A percentile compares a stretch with the other conserved stretches of the same genome.
phyloP scores from a whole-genome alignment of 1,140 invertebrate genomes.

The Parasteatoda tepidariorum region DNA sequence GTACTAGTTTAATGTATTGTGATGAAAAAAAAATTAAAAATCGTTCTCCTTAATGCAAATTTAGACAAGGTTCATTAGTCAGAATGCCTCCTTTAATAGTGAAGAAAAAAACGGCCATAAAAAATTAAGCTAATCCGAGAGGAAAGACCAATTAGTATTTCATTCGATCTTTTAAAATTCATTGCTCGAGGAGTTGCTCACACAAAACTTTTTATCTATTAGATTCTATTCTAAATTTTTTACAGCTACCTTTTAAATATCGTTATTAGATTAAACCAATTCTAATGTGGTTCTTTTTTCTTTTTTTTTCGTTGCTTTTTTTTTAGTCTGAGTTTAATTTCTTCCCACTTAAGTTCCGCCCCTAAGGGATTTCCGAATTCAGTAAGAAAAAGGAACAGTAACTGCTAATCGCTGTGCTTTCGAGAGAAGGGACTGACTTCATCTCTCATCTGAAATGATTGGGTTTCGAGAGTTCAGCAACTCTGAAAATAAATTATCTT shows the following conservation, averaged over 20 bases:
- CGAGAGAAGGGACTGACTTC: neutral
- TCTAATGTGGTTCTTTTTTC: neutral
- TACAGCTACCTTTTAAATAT: conserved; percentile 1
- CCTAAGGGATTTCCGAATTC: conserved; percentile 1
- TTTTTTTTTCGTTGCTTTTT: neutral
- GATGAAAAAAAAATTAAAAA: neutral
- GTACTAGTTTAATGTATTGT: neutral
- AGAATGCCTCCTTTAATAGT: neutral
- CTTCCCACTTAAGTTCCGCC: conserved; percentile 13
- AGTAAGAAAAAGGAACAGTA: neutral
- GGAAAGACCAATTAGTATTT: conserved; percentile 22
- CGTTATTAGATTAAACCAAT: conserved; percentile 37
- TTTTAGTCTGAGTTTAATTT: neutral
- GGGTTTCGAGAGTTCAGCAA: neutral
- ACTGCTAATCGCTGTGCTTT: conserved; percentile 16
- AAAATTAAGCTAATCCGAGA: neutral
- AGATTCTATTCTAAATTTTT: neutral
- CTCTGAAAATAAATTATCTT: conserved; percentile 24
- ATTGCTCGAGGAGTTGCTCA: conserved; percentile 1
- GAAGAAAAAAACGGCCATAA: neutral
- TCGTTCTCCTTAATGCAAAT: neutral
- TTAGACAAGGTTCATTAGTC: neutral
- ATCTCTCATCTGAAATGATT: neutral
- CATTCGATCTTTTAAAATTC: conserved; percentile 41
- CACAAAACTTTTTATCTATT: conserved; percentile 8